These are phyloP conservation scores for Enteromius radiatus DNA, from an alignment of 2,797 vertebrate genomes.

Conservation along the genomic window DNA sequence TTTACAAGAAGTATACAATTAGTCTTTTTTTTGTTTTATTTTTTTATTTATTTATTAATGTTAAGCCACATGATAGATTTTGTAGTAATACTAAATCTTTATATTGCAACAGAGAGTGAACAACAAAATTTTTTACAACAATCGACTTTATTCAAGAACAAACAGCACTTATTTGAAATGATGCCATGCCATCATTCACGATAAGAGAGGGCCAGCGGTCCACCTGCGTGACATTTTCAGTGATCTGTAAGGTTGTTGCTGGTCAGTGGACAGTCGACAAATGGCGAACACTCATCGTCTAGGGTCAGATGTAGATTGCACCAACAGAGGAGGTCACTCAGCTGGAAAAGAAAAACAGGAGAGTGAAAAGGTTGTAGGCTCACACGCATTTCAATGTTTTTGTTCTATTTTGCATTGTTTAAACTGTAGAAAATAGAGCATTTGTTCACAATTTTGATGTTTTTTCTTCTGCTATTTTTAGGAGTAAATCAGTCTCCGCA, in stretches of 20 bases:
- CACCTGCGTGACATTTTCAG: constrained; percentile 79
- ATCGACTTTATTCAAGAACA: constrained; percentile 67
- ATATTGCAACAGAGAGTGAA: constrained; percentile 20
- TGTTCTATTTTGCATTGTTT: background rate
- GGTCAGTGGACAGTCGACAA: constrained; percentile 80
- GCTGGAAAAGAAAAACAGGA: constrained; percentile 80
- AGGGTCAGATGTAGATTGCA: constrained; percentile 75
- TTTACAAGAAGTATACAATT: background rate
- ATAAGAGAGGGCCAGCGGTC: constrained; percentile 65
- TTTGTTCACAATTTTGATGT: background rate
- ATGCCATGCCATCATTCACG: constrained; percentile 71
- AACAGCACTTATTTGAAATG: constrained; percentile 73
- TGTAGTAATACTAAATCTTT: background rate
- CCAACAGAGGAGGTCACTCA: constrained; percentile 73
- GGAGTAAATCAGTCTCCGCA: constrained; percentile 60
- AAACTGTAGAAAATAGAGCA: background rate
- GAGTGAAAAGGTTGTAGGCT: constrained; percentile 70
- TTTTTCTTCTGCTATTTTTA: constrained; percentile 2
- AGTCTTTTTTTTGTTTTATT: too few relatives aligned
- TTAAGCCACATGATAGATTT: background rate
- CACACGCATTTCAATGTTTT: constrained; percentile 58
- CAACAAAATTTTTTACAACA: constrained; percentile 60
- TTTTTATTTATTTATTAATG: too few relatives aligned
- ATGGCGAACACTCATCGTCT: constrained; percentile 71
- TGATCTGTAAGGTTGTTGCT: constrained; percentile 76